Evolutionary conservation across 2,797 vertebrate species (phyloP).

Genomic region (Pitangus sulphuratus): DNA sequence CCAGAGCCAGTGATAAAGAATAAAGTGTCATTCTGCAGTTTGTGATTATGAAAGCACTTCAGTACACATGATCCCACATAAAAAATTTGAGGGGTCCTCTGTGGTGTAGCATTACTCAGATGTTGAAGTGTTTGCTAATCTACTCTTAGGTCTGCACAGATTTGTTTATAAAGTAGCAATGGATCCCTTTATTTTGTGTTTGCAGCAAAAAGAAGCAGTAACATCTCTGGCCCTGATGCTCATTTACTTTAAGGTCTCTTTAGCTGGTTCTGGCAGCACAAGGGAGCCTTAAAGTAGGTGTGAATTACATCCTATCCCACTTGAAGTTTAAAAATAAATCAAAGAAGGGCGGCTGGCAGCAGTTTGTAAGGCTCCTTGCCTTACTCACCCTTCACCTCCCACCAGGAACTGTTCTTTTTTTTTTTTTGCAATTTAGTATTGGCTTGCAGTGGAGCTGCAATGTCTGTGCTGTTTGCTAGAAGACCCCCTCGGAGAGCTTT

Average conservation of each 20-base stretch:
- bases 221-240: conserved; percentile 21
- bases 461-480: conserved; percentile 21
- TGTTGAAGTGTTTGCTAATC: background rate
- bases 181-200: background rate
- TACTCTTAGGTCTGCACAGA: background rate
- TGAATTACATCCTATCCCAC: conserved; percentile 61
- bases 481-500: conserved; percentile 45
- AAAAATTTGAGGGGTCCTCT: conserved; percentile 5
- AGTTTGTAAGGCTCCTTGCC: conserved; percentile 38
- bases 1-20: background rate
- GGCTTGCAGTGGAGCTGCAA: conserved; percentile 29
- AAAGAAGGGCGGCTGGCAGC: background rate
- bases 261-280: conserved; percentile 1
- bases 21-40: background rate
- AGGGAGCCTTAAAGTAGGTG: conserved; percentile 43
- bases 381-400: conserved; percentile 56
- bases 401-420: conserved; percentile 34
- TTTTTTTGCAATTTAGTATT: background rate
- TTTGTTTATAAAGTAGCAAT: background rate
- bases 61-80: background rate
- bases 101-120: background rate
- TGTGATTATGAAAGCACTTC: background rate
- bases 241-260: conserved; percentile 12
- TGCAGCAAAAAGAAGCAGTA: conserved; percentile 16
- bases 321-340: conserved; percentile 66